Evolutionary conservation across 1,140 invertebrate species (phyloP), one percentile per base, ranked within the genome.

Genomic region (Ruditapes philippinarum): DNA sequence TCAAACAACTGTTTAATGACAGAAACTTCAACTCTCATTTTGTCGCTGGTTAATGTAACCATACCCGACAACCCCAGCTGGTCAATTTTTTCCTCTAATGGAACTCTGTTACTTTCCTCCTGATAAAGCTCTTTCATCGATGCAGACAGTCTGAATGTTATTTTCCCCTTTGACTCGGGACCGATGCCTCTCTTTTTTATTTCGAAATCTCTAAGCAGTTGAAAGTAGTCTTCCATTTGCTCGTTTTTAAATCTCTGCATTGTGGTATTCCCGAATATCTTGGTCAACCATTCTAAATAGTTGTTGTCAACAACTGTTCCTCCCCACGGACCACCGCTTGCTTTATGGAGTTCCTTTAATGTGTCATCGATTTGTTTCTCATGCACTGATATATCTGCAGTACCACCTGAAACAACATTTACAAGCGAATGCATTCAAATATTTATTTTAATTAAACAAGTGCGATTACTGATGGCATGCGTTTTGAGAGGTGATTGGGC

Each of bases 221-320:
- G 5, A 65, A 83, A 31, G 40, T 83, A 83, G 68, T 83, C 80
- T 28, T 19, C 31, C 57, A 68, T 83, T 68, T 68, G 51, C 28
- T 68, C 22, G 22, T 42, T 38, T 28, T 42, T 42, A 17, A 83
- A 65, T 31, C 17, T 31, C 80, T 45, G 12, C 57, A 83, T n/a
- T n/a, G n/a, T n/a, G n/a, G n/a, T n/a, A n/a, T n/a, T n/a, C n/a
- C n/a, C n/a, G n/a, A n/a, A n/a, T n/a, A n/a, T n/a, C n/a, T n/a
- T n/a, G n/a, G n/a, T n/a, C n/a, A n/a, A n/a, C n/a, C n/a, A n/a
- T n/a, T 62, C 17, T 17, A 83, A 17, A 28, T 40, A 83, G 36
- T 83, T 83, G n/a, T 83, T 14, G 42, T 83, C 62, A 0, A 83
- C 80, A 5, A 36, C 36, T 12, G 17, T 83, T 11, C 80, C 80